Evolutionary conservation across 2,888 invertebrate species (phyloP).

Genomic region (Drosophila flavopinicola): DNA sequence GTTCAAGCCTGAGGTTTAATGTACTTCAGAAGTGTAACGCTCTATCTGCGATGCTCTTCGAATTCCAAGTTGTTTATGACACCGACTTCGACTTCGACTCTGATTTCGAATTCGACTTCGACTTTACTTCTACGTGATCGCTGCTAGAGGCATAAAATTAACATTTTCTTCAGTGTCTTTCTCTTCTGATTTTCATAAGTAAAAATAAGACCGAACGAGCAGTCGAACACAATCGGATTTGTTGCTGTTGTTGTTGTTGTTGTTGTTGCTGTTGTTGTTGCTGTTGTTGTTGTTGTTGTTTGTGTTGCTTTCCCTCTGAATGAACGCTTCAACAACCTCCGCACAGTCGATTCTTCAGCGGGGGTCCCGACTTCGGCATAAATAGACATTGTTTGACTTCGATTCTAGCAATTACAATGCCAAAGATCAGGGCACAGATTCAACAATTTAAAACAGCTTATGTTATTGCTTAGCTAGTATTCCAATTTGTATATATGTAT

Average conservation of each 20-base stretch:
- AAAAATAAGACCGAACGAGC: slow-evolving; percentile 25
- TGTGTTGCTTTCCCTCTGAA: slow-evolving; percentile 33
- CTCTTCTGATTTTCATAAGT: slow-evolving; percentile 36
- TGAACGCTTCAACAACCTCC: slow-evolving; percentile 36
- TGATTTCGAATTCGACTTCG: not conserved
- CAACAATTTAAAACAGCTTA: slow-evolving; percentile 27
- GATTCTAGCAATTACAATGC: slow-evolving; percentile 38
- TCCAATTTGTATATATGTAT: not conserved
- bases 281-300: slow-evolving; percentile 4
- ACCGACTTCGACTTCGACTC: slow-evolving; percentile 6
- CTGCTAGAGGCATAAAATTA: slow-evolving; percentile 57
- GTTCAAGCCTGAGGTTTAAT: slow-evolving; percentile 4
- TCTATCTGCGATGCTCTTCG: slow-evolving; percentile 18
- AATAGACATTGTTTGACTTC: slow-evolving; percentile 47
- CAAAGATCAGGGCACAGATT: slow-evolving; percentile 53
- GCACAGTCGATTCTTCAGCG: slow-evolving; percentile 58
- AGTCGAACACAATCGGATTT: slow-evolving; percentile 29
- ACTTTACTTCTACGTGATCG: slow-evolving; percentile 16
- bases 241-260: slow-evolving; percentile 22
- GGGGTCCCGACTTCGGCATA: slow-evolving; percentile 60
- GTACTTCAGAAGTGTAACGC: slow-evolving; percentile 24
- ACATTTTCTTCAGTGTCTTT: slow-evolving; percentile 46
- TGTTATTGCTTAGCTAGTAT: slow-evolving; percentile 9
- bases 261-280: slow-evolving; percentile 7
- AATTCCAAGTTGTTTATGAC: slow-evolving; percentile 33